Evolutionary conservation across 2,797 vertebrate genomes (phyloP), one percentile per base, ranked within the genome.

Genomic region (Malurus splendens): DNA sequence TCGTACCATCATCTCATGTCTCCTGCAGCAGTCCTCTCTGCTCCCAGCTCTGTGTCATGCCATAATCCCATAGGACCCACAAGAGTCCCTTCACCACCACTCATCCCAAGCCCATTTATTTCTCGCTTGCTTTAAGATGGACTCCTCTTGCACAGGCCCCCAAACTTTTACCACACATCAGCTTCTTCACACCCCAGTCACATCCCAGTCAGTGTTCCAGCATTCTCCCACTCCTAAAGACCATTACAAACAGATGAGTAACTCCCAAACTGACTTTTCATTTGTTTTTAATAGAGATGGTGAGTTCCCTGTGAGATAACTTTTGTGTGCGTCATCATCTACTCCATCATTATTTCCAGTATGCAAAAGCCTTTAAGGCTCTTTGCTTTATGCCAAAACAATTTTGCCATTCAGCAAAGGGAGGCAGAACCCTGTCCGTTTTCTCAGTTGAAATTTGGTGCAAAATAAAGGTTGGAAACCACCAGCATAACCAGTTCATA

Each of bases 21-120:
- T 54, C 48, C 32, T 0, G 0, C 11, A 3, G 10, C 4, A 0
- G 6, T 19, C 9, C 7, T 41, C 44, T 76, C 61, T 81, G 16
- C 30, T 81, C 48, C 36, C 51, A 93, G 28, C 17, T 8, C 32
- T 12, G 5, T 28, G 32, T 39, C 59, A 22, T 54, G 16, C 14
- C 62, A 65, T 38, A 81, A 68, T 14, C 16, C 20, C 33, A 41
- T 2, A 11, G 38, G 32, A 52, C 39, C 7, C 68, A 60, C 23
- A 16, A 16, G 8, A 57, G 38, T 32, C 57, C 30, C 20, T 62
- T 79, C 33, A 20, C 13, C 18, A 30, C n/a, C 45, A 51, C 24
- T 87, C 25, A 55, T 44, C 57, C 82, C 38, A 92, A 55, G 30
- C 7, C 14, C 39, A 20, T 16, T 67, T 79, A 64, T 59, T 64